Evolutionary conservation across 2,113 vertebrate genomes (phyloP).

Genomic region (Nothoprocta perdicaria): DNA sequence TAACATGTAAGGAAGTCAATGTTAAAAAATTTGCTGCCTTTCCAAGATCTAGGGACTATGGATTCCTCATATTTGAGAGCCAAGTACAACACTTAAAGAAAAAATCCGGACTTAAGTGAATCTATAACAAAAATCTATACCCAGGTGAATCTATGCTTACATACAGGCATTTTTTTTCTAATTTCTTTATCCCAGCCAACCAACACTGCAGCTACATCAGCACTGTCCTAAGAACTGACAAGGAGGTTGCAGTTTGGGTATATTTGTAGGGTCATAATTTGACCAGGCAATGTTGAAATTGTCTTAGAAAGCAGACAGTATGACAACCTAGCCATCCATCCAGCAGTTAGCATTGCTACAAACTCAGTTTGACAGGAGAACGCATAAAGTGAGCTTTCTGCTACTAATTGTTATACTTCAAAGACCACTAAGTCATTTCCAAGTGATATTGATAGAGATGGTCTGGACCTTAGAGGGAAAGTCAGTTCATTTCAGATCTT

Average conservation of each 20-base stretch:
- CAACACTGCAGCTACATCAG: neutral
- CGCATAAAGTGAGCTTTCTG: neutral
- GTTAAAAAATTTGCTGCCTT: neutral
- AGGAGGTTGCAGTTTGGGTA: neutral
- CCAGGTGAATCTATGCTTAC: neutral
- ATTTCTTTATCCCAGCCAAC: neutral
- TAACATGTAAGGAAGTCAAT: neutral
- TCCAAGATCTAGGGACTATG: neutral
- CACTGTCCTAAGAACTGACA: neutral
- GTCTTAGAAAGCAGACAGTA: neutral
- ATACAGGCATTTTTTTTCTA: neutral
- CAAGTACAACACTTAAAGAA: neutral
- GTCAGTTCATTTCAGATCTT: slow-evolving; percentile 24
- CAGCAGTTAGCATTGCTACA: neutral
- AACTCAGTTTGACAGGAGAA: neutral
- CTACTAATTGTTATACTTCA: neutral
- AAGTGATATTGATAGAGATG: neutral
- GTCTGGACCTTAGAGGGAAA: slow-evolving; percentile 1
- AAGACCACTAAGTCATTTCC: neutral
- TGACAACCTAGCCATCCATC: neutral
- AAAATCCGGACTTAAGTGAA: neutral
- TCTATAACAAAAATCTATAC: neutral
- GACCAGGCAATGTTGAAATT: neutral
- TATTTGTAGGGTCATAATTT: neutral
- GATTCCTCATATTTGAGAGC: neutral